Evolutionary conservation across 2,888 invertebrate genomes (phyloP), one percentile per base, ranked within the genome.

Genomic region (Sarcophaga carnaria): DNA sequence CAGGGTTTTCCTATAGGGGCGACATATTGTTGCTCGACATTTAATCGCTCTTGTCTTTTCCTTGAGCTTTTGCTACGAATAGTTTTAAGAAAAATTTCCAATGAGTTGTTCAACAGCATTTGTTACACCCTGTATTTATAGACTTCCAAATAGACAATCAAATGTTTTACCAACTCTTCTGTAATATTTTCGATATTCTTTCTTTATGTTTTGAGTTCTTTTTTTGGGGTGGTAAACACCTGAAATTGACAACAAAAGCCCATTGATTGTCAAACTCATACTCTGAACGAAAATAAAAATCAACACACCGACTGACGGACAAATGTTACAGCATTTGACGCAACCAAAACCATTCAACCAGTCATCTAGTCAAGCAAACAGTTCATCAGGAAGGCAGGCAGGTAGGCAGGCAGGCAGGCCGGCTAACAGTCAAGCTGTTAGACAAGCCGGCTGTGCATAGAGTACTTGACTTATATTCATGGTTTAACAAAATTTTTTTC

Each of bases 241-340:
- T 89, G 88, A 87, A 88, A 87, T 82, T 88, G 89, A 89, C 89
- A 89, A 89, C 88, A 88, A 89, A 88, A 88, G 88, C 88, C 84
- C 79, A 84, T 84, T 87, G 87, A 87, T 87, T 87, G 84, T 84
- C 84, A 70, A 76, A 66, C 83, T 80, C 86, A 77, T 71, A 86
- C 83, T 64, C 12, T 66, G 64, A 67, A n/a, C 76, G 27, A 66
- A 66, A 66, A 14, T 14, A 10, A 59, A 59, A 49, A 60, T 10
- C 45, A 59, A 37, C 45, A 60, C 22, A 60, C 63, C 6, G 22
- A 2, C 74, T 45, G 17, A 75, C 17, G 14, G 17, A 79, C 63
- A 67, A 47, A 66, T 10, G 17, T 54, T 54, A 14, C 12, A 54
- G 17, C 54, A 54, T 54, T 54, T 54, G 64, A 63, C 11, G n/a